These are phyloP conservation scores for Ascidia mentula DNA, from an alignment of 23 tunicate genomes.

Conservation along the genomic window DNA sequence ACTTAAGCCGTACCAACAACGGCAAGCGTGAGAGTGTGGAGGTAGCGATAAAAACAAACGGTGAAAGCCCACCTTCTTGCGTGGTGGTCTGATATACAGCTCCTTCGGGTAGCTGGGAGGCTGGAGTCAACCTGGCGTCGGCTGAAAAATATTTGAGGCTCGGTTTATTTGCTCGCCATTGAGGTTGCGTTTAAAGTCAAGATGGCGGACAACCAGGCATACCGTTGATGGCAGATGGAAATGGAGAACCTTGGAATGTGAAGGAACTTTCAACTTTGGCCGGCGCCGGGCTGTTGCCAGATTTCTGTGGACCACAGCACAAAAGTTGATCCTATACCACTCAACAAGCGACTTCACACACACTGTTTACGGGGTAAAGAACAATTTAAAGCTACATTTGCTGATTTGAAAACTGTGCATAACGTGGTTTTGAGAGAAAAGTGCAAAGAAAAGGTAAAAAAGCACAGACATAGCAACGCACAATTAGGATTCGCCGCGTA, in stretches of 20 bases:
- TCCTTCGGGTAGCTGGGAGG: conserved; percentile 56
- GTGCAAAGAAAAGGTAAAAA: neutral
- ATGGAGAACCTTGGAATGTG: conserved; percentile 33
- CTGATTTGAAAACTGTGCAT: no score
- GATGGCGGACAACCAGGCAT: no score
- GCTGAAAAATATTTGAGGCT: conserved; percentile 23
- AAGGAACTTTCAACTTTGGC: conserved; percentile 18
- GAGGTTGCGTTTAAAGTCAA: neutral
- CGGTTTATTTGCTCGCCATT: neutral
- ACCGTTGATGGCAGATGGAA: conserved; percentile 18
- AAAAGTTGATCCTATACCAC: no score
- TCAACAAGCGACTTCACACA: neutral
- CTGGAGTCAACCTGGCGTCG: conserved; percentile 62
- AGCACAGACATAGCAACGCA: conserved; percentile 15
- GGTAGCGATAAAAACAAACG: neutral
- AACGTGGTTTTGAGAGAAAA: no score
- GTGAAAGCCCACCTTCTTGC: conserved; percentile 60
- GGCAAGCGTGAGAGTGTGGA: no score
- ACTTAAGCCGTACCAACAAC: neutral
- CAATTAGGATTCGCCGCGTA: conserved; percentile 77
- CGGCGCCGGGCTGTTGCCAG: neutral
- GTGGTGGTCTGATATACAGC: conserved; percentile 89
- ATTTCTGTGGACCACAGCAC: conserved; percentile 31
- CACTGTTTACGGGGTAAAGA: neutral
- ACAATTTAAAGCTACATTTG: no score